Evolutionary conservation across 2,888 invertebrate genomes (phyloP), one percentile per base, ranked within the genome.

Genomic region (Patella ulyssiponensis): DNA sequence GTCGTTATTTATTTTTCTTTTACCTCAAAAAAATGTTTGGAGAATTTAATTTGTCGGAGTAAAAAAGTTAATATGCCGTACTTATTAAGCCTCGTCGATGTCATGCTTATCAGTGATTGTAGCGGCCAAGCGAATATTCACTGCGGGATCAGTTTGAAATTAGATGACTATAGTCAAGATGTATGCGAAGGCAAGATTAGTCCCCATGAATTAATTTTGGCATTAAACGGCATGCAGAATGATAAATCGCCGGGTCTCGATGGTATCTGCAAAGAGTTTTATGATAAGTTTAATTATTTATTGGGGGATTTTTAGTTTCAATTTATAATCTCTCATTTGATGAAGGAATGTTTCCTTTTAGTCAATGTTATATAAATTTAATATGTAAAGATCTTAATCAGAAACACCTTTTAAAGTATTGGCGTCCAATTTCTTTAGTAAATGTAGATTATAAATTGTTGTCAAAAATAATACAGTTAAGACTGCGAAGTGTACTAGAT

Each of bases 361-460:
- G 73, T 27, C 78, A 78, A 64, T 75, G 72, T 69, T 78, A 72
- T 70, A 80, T 82, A 17, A 77, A 79, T 52, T 74, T 82, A 56
- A 54, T 85, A 56, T 82, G 82, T 75, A 83, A 84, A 82, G 83
- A 84, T 75, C 56, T n/a, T 23, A 53, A 69, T 54, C 73, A 82
- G 44, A 56, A 76, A 15, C 44, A 73, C 12, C 17, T 78, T 74
- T 72, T 85, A 70, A 82, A 83, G 78, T 78, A 79, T 72, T 84
- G 82, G 73, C 70, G 84, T 15, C 86, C 84, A 9, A 85, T 85
- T 56, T 83, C 83, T 12, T 69, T 84, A 7, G 71, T 85, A 58
- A 82, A 84, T 79, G 64, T 81, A 15, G 84, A 85, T 75, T 77
- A 82, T 20, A 84, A 85, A 78, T 80, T 84, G 70, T 53, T 85